These are phyloP conservation scores for Himalopsyche phryganea DNA, from an alignment of 1,140 invertebrate species.

Conservation along the genomic window DNA sequence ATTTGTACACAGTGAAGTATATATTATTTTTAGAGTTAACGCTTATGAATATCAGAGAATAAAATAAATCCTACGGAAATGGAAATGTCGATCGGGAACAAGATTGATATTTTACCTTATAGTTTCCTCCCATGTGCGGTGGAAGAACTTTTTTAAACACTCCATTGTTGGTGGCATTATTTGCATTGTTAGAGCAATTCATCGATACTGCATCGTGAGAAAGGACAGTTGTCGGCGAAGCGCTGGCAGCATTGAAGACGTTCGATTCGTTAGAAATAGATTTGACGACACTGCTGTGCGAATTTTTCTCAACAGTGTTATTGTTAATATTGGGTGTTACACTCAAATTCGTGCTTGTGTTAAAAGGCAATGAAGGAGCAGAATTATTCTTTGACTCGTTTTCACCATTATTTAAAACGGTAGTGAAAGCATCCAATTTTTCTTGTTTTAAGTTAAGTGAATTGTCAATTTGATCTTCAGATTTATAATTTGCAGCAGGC, in stretches of 20 bases:
- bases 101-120: constrained; percentile 27
- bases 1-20: too few relatives aligned
- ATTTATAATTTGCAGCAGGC: neutral
- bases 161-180: constrained; percentile 18
- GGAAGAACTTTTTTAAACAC: constrained; percentile 32
- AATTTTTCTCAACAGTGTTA: constrained; percentile 21
- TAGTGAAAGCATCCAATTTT: constrained; percentile 29
- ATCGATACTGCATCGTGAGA: neutral
- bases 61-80: too few relatives aligned
- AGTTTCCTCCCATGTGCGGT: constrained; percentile 30
- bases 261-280: too few relatives aligned
- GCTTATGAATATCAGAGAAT: too few relatives aligned
- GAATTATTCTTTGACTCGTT: constrained; percentile 15
- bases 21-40: too few relatives aligned
- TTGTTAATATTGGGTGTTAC: constrained; percentile 19
- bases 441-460: constrained; percentile 25
- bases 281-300: neutral
- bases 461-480: constrained; percentile 24
- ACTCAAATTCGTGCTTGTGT: constrained; percentile 14
- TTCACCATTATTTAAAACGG: constrained; percentile 24
- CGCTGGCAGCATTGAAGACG: neutral
- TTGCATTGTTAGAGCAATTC: too few relatives aligned
- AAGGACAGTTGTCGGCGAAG: neutral
- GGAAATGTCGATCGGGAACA: too few relatives aligned
- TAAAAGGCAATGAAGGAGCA: constrained; percentile 6